These are phyloP conservation scores for Tetramorium bicarinatum DNA, from an alignment of 2,888 invertebrate species.

Conservation along the genomic window DNA sequence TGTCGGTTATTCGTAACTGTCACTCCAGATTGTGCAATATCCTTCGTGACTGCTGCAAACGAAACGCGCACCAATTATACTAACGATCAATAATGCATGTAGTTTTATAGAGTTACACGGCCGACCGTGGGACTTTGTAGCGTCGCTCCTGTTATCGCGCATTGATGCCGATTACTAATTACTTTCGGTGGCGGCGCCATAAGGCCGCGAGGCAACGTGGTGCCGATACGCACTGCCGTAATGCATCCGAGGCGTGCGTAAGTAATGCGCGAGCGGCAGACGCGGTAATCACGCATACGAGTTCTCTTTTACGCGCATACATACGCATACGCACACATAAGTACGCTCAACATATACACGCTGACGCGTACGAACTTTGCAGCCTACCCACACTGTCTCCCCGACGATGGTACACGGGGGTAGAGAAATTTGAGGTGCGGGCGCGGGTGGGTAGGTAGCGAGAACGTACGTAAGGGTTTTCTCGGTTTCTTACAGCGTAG, in stretches of 20 bases:
- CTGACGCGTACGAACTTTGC: slow-evolving; percentile 55
- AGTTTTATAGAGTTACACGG: background rate
- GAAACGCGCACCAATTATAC: slow-evolving; percentile 26
- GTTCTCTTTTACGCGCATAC: slow-evolving; percentile 50
- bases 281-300: slow-evolving; percentile 51
- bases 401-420: slow-evolving; percentile 47
- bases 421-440: slow-evolving; percentile 52
- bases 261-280: slow-evolving; percentile 39
- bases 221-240: background rate
- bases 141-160: background rate
- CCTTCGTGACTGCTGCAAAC: background rate
- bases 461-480: slow-evolving; percentile 85
- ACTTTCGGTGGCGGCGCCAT: background rate
- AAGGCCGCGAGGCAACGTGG: slow-evolving; percentile 10
- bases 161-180: slow-evolving; percentile 21
- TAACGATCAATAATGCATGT: slow-evolving; percentile 34
- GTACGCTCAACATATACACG: slow-evolving; percentile 31
- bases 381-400: slow-evolving; percentile 56
- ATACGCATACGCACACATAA: slow-evolving; percentile 24
- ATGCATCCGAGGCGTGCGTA: slow-evolving; percentile 24
- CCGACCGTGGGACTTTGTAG: background rate
- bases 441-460: slow-evolving; percentile 66
- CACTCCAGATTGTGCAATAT: slow-evolving; percentile 22
- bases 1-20: slow-evolving; percentile 19
- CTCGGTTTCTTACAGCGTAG: slow-evolving; percentile 84